Evolutionary conservation across 2,888 invertebrate species (phyloP).

Genomic region (Oasisia sp.): DNA sequence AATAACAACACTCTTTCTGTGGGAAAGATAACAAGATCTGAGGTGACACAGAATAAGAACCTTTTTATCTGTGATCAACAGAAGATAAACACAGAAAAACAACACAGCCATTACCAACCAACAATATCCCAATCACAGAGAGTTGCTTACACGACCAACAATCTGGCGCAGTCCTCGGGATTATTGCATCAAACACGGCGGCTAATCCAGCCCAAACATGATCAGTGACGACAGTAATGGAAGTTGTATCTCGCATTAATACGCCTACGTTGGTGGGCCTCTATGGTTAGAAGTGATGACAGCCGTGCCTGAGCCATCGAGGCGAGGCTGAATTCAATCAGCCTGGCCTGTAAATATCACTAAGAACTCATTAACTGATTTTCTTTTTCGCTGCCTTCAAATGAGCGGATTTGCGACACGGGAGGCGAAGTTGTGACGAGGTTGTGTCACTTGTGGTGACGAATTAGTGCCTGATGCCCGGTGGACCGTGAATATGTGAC

Average conservation of each 20-base stretch:
- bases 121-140: background rate
- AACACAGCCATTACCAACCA: background rate
- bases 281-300: background rate
- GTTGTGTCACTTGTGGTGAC: background rate
- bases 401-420: background rate
- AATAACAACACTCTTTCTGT: no score
- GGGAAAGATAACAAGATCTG: background rate
- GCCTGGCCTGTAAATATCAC: background rate
- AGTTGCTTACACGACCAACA: background rate
- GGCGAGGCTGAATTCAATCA: background rate
- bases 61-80: background rate
- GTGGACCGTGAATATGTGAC: background rate
- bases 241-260: background rate
- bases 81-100: background rate
- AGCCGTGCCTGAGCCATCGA: background rate
- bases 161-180: background rate
- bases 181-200: background rate
- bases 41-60: background rate
- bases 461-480: background rate
- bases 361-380: constrained; percentile 10
- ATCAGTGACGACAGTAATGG: background rate
- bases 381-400: constrained; percentile 7
- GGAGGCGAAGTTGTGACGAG: background rate
- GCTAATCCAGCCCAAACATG: constrained; percentile 13
- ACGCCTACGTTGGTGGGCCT: background rate